Base-by-base conservation (phyloP, 2,113 vertebrate species). In the Aptenodytes forsteri region DNA sequence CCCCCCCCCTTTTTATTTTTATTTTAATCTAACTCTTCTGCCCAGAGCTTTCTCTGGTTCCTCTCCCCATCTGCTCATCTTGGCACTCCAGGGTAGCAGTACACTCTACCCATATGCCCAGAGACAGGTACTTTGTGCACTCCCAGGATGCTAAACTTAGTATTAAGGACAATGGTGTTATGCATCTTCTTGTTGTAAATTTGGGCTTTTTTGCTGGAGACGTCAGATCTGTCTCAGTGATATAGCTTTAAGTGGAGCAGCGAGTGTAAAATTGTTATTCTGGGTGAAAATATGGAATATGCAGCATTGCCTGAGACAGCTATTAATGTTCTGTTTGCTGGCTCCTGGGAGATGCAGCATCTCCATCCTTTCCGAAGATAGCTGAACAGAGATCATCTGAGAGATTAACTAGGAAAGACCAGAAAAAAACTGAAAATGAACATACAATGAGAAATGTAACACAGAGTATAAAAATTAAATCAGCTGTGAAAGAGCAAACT, bases 1-100 rank as follows among this genome's bases (percentile, higher is more conserved):
- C 7, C 0, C 0, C 3, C 3, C 2, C 4, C 3, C 2, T 4
- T 2, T 18, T 29, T 38, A 29, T 44, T 2, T 16, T 29, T 38
- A 29, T 44, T 92, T 79, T 54, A 69, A 11, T 55, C 7, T 56
- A 89, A 11, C 18, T 59, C 44, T 90, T 79, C 29, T 77, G 22
- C 56, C 4, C 13, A 83, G 76, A 93, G 13, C 13, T 86, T 86
- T 72, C 22, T 49, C 40, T 90, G 17, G 7, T 64, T 83, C 22
- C 22, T n/a, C 14, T 83, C 18, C 16, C 20, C 25, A 62, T 25
- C 16, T 1, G 0, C 27, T 59, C 36, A 34, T 32, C 13, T 40
- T 81, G 64, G 46, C 29, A 21, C 58, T 86, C 38, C 54, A 80
- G 50, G 26, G 16, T 21, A 73, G 55, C 36, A 54, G 36, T 58